Evolutionary conservation across 2,888 invertebrate genomes (phyloP).

Genomic region (Mesochorus sp.): DNA sequence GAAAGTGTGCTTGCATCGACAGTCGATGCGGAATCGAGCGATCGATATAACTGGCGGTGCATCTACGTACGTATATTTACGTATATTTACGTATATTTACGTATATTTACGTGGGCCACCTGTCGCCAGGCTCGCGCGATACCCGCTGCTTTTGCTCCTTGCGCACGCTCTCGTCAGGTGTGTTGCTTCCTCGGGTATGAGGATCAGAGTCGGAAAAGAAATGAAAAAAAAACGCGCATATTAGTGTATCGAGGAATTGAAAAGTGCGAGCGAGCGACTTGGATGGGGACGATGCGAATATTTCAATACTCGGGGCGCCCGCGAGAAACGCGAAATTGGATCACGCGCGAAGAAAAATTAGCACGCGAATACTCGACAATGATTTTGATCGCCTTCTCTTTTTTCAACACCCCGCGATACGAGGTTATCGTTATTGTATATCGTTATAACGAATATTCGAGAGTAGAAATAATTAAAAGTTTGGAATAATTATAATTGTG

Average conservation of each 20-base stretch:
- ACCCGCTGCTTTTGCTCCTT: slow-evolving; percentile 54
- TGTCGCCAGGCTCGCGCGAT: slow-evolving; percentile 60
- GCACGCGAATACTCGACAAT: slow-evolving; percentile 5
- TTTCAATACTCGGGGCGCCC: slow-evolving; percentile 39
- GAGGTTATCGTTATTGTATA: no score
- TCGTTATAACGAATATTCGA: no score
- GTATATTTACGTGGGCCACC: slow-evolving; percentile 55
- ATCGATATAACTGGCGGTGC: no score
- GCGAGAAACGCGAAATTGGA: slow-evolving; percentile 38
- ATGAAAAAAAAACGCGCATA: background rate
- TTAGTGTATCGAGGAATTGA: slow-evolving; percentile 39
- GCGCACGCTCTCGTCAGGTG: slow-evolving; percentile 61
- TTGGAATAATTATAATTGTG: no score
- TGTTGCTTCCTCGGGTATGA: slow-evolving; percentile 44
- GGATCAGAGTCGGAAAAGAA: slow-evolving; percentile 52
- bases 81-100: no score
- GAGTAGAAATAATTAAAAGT: no score
- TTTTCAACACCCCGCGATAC: background rate
- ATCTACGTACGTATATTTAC: background rate
- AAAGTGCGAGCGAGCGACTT: slow-evolving; percentile 55
- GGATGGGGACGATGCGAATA: slow-evolving; percentile 42
- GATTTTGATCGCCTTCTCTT: background rate
- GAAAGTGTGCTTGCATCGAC: no score
- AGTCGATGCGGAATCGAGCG: no score
- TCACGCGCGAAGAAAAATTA: slow-evolving; percentile 29